Evolutionary conservation across 2,888 invertebrate species (phyloP).

Genomic region (Dynastes hyllus): DNA sequence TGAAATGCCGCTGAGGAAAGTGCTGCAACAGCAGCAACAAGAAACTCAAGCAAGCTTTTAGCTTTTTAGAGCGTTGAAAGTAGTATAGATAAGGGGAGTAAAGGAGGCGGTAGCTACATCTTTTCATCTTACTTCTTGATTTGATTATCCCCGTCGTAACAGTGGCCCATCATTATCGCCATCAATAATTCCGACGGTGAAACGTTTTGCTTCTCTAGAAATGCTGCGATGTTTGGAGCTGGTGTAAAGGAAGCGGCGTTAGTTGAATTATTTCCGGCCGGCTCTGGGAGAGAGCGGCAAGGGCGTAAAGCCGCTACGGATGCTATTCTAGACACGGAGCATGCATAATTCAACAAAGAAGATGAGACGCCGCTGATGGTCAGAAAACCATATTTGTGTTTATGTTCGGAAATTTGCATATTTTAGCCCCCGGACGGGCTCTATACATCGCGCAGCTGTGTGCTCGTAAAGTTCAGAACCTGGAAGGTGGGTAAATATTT

Average conservation of each 20-base stretch:
- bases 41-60: not conserved
- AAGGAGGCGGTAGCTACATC: not conserved
- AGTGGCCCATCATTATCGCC: constrained; percentile 26
- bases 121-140: constrained; percentile 6
- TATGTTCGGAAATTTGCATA: constrained; percentile 46
- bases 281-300: not conserved
- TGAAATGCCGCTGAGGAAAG: not conserved
- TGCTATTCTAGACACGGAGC: constrained; percentile 33
- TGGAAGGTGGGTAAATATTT: constrained; percentile 35
- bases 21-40: not conserved
- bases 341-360: constrained; percentile 48
- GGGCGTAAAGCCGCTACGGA: constrained; percentile 10
- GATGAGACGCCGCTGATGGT: constrained; percentile 34
- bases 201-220: not conserved
- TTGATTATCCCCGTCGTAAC: not conserved
- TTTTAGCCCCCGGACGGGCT: constrained; percentile 11
- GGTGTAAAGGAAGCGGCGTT: not conserved
- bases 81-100: too few species aligned
- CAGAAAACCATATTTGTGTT: constrained; percentile 42
- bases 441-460: not conserved
- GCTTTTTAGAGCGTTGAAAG: not conserved
- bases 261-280: constrained; percentile 35
- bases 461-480: constrained; percentile 39
- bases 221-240: not conserved
- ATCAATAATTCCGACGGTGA: constrained; percentile 32